Evolutionary conservation across 2,113 vertebrate genomes (phyloP), one percentile per base, ranked within the genome.

Genomic region (Dicaeum eximium): DNA sequence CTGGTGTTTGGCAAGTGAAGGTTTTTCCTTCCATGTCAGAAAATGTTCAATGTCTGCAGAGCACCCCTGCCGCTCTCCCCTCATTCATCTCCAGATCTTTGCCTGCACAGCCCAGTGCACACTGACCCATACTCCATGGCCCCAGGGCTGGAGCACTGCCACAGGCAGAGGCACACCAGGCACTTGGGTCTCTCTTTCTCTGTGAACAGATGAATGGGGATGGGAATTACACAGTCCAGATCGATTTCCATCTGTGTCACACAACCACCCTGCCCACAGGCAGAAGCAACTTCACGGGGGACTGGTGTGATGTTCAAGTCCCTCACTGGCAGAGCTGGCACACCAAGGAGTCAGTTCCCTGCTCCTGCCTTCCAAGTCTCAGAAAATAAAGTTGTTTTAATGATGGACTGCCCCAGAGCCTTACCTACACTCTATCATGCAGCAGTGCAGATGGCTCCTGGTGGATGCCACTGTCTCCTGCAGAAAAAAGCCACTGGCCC

Each of bases 201-300:
- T 71, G 47, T 71, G 35, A 58, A 71, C 48, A 53, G 23, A 51
- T 25, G 3, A 53, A 23, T 12, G 3, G 54, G 20, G 15, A 64
- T 8, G 12, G 44, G 25, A 80, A 82, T 91, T 14, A 82, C 9
- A 25, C 3, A 45, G 42, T 7, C 45, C 78, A 80, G 67, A 74
- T 4, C 0, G 0, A 80, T 22, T 88, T 25, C 45, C 30, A 54
- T 82, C 42, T 4, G 1, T 0, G 1, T 27, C 15, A 65, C 13
- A 13, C 56, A 72, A 15, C 19, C 19, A 51, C 10, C 23, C 25
- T 51, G 19, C 31, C 24, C 35, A 66, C 0, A 1, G 37, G 56
- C 48, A 92, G 66, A 57, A 86, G 15, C 1, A 0, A n/a, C 24
- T 73, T 64, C 38, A 57, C 3, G 10, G 24, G 1, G 21, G 30